Evolutionary conservation across 2,797 vertebrate genomes (phyloP), one percentile per base, ranked within the genome.

Genomic region (Argyrosomus regius): DNA sequence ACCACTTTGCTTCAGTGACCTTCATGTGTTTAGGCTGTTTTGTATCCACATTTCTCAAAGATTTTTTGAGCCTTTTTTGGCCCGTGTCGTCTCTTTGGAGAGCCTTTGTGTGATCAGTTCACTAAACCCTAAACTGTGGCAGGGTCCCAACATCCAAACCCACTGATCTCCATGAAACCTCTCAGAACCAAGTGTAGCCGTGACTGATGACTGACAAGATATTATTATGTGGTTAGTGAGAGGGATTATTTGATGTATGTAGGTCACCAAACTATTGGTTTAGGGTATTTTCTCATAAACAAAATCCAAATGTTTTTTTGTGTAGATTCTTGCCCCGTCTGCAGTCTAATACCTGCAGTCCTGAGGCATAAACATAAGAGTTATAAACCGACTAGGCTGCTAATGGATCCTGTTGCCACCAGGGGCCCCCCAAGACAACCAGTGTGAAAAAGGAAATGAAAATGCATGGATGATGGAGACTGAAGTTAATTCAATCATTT

Each of bases 181-280:
- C 53, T 78, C 54, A 39, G 65, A 28, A 71, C 49, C 12, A 9
- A 67, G 5, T 49, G 52, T 75, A 26, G 68, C 65, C 24, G 64
- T 35, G 43, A 78, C 28, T 57, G 61, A 63, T 66, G 73, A 24
- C 58, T 73, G 72, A 72, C 31, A 78, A 6, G n/a, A 66, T 83
- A 13, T 81, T 43, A 84, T 85, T 75, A 81, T 85, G 82, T 77
- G 84, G 73, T 75, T 39, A 2, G 24, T 48, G 49, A 49, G 71
- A 57, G 9, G 48, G 59, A 83, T 73, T 48, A 69, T 63, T 64
- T 26, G n/a, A 65, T 72, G 48, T 67, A 84, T 85, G 75, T 66
- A 80, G 74, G 78, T 84, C 88, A 81, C 52, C 65, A 69, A 68
- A 69, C 53, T 54, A 16, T 62, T 62, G 49, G 67, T 12, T 74